Evolutionary conservation across 2,113 vertebrate species (phyloP).

Genomic region (Rhinogobius similis): DNA sequence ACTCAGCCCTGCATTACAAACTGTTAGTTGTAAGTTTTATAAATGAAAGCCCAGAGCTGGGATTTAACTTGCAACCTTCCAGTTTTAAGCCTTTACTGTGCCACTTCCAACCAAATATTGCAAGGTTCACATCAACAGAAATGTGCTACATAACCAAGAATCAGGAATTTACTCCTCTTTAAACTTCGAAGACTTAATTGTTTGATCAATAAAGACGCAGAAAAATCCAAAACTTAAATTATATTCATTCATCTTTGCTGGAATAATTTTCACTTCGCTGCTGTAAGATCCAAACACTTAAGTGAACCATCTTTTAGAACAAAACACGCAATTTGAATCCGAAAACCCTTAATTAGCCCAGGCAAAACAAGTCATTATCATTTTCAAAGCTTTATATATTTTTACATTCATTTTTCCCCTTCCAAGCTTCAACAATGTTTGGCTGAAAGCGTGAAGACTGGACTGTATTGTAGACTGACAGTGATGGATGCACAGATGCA

Average conservation of each 20-base stretch:
- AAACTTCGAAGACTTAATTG: neutral
- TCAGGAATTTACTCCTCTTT: neutral
- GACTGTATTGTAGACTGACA: neutral
- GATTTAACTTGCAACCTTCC: too few species aligned
- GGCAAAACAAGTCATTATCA: constrained; percentile 2
- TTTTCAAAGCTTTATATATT: neutral
- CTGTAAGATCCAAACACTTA: neutral
- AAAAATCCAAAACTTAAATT: neutral
- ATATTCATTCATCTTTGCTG: neutral
- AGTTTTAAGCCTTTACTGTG: too few species aligned
- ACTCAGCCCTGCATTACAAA: too few species aligned
- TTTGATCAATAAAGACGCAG: neutral
- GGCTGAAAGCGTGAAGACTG: neutral
- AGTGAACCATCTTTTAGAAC: constrained; percentile 1
- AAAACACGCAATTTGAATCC: neutral
- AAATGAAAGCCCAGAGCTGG: too few species aligned
- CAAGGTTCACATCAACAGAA: too few species aligned
- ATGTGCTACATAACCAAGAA: too few species aligned
- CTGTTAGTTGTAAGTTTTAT: too few species aligned
- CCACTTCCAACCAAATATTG: too few species aligned
- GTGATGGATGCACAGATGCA: constrained; percentile 15
- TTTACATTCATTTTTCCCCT: neutral
- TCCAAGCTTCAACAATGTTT: neutral
- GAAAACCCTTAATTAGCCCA: constrained; percentile 4
- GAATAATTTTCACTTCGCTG: neutral